Conservation (phyloP, 2,797 vertebrate genomes). For the Petrocephalus schoutedeni region DNA sequence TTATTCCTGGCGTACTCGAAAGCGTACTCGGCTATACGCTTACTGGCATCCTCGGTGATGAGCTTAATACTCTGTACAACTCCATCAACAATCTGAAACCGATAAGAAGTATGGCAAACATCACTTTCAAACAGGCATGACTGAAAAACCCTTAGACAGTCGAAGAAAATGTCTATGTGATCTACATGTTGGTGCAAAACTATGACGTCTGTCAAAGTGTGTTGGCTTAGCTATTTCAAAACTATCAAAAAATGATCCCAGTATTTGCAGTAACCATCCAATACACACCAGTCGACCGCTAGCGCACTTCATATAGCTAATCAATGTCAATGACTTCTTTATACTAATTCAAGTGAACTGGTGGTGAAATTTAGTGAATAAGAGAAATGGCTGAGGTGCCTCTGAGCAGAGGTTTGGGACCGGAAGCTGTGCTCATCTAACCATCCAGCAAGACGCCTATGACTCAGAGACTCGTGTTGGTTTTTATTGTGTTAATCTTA, state of each 20-base stretch:
- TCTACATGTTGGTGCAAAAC: neutral
- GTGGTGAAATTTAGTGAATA: neutral
- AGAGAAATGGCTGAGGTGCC: neutral
- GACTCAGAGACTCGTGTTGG: neutral
- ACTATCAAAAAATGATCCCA: neutral
- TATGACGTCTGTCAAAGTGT: neutral
- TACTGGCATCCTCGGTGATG: constrained; percentile 88
- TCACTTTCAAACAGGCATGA: neutral
- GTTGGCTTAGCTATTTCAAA: neutral
- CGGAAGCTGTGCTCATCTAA: neutral
- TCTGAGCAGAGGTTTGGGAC: neutral
- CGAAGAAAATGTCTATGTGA: neutral
- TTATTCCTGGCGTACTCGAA: constrained; percentile 94
- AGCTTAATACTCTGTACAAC: constrained; percentile 98
- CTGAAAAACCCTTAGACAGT: neutral
- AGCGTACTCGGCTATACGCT: constrained; percentile 88
- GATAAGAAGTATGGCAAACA: neutral
- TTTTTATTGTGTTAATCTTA: neutral
- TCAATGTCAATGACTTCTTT: neutral
- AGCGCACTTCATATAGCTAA: neutral
- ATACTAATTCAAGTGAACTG: neutral
- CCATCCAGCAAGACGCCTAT: neutral
- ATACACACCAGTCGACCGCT: neutral
- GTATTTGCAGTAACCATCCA: neutral
- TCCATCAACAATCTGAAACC: constrained; percentile 85